Evolutionary conservation across 2,113 vertebrate species (phyloP).

Genomic region (Lasiurus cinereus): DNA sequence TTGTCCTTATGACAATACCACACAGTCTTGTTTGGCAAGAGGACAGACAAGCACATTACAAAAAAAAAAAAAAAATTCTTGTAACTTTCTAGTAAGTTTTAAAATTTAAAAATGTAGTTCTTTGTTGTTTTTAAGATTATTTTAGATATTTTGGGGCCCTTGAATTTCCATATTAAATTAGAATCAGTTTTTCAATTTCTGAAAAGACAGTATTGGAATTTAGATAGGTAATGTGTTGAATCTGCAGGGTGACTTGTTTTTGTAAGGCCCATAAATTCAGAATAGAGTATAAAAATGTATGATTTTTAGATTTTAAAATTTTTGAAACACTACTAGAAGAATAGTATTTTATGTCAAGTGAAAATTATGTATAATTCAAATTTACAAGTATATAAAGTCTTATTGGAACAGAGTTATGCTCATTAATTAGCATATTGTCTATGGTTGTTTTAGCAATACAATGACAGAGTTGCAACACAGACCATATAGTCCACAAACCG

Average conservation of each 20-base stretch:
- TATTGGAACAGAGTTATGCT: slow-evolving; percentile 13
- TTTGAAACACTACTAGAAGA: not conserved
- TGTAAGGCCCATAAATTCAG: not conserved
- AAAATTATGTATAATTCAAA: not conserved
- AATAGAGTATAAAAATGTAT: too few species aligned
- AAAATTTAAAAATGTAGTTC: not conserved
- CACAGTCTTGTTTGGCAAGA: not conserved
- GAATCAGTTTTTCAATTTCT: not conserved
- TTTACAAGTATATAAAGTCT: slow-evolving; percentile 14
- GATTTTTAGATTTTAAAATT: slow-evolving; percentile 40
- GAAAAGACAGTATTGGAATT: not conserved
- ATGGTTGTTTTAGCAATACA: not conserved
- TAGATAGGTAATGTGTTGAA: not conserved
- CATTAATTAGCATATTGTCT: not conserved
- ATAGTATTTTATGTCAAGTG: not conserved
- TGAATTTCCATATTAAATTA: not conserved
- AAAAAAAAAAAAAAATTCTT: not conserved
- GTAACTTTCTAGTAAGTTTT: not conserved
- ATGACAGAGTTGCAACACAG: not conserved
- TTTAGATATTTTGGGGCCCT: not conserved
- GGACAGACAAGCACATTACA: not conserved
- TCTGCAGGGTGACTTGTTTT: not conserved
- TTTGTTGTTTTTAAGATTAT: not conserved
- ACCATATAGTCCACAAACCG: not conserved
- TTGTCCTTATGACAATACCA: not conserved